Evolutionary conservation across 1,140 invertebrate species (phyloP), one percentile per base, ranked within the genome.

Genomic region (Drosophila littoralis): DNA sequence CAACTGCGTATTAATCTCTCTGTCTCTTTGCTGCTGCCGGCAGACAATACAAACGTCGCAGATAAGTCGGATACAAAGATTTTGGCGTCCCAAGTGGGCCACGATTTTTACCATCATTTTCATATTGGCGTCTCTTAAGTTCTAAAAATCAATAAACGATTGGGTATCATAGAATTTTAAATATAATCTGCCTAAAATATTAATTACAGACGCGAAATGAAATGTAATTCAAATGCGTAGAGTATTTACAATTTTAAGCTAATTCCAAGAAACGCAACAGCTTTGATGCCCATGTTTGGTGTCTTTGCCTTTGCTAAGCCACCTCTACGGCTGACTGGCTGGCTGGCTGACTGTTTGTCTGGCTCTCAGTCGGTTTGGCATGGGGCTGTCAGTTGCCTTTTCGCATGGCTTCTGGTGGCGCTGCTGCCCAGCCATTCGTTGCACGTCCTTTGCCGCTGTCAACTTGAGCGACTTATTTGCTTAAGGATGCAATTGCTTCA

Each of bases 381-480:
- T 36, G 7, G 12, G 9, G 33, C 28, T 33, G 40, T 70, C 59
- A 50, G 42, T 33, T 38, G 36, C 46, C 48, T 52, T 36, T 52
- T 71, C 51, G 36, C 60, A 54, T 54, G 36, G 22, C 50, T 52
- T 36, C 42, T 32, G 36, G n/a, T 64, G 36, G 8, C 6, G 40
- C 38, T 58, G 12, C 46, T 45, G 36, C 22, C 46, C 22, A 28
- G 54, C 60, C 64, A 54, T 48, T 38, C 46, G 33, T 43, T 70
- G 51, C 51, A 42, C 43, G 40, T 54, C 51, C 52, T 66, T 36
- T 51, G 63, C 35, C 36, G 58, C 55, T 83, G 80, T 69, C 72
- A 76, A 52, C 72, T 79, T 60, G 64, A 45, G 60, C 63, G 45
- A 66, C 79, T 77, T 79, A 75, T 76, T 79, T 59, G 80, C 80